Evolutionary conservation across 2,888 invertebrate species (phyloP), one percentile per base, ranked within the genome.

Genomic region (Sinotaia quadrata): DNA sequence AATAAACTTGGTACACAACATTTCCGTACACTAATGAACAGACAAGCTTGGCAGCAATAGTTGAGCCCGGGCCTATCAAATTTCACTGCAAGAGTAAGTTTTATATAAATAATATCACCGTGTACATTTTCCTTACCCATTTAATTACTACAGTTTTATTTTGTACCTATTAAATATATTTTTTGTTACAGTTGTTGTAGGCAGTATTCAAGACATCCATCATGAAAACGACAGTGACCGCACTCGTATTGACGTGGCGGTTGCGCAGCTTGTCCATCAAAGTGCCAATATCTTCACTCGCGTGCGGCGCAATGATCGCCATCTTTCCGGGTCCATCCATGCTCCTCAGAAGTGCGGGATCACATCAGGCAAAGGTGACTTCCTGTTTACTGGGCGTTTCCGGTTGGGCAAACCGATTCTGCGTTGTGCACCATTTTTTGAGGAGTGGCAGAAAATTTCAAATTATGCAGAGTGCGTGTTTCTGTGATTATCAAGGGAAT

Each of bases 321-420:
- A 72, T 66, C 74, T 81, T 8, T 70, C 73, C 31, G 84, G 83
- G 31, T 73, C 71, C 63, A 72, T 84, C 37, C 67, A 69, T 4
- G 77, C 77, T 7, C 81, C 80, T 10, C 65, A 66, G 27, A 75
- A 79, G 51, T 84, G 84, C 66, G 78, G 80, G 2, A 69, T 81
- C 21, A 57, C 59, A 12, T 72, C 71, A 21, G 79, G 81, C 12
- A 68, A 73, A 8, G 82, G 82, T 15, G 62, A 76, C 33, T 83
- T 83, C 61, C 73, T 84, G 2, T 76, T 84, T 70, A 81, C 82
- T 1, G 84, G 84, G 29, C 73, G 78, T 52, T 66, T 79, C 34
- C 72, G 83, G 7, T 75, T 84, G 21, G 82, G 81, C n/a, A 75
- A 78, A 29, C 61, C 81, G 21, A 73, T 73, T 1, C 68, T 82